Evolutionary conservation across 1,140 invertebrate species (phyloP).

Genomic region (Zaprionus kolodkinae): DNA sequence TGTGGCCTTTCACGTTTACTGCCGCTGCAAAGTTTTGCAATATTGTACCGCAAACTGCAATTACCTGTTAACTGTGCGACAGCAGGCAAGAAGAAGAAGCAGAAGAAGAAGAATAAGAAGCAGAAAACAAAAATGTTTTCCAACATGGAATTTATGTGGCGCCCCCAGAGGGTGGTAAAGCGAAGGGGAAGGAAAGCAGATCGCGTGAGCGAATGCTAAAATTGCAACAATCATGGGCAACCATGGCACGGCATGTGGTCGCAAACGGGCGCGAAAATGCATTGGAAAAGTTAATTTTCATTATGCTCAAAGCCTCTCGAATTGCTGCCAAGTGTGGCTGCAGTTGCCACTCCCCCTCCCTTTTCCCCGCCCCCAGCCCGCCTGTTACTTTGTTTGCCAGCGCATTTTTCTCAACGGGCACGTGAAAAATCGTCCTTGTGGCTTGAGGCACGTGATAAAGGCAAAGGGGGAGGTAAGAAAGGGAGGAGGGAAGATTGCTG

Average conservation of each 20-base stretch:
- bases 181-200: slow-evolving; percentile 24
- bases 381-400: slow-evolving; percentile 33
- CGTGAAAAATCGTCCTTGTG: slow-evolving; percentile 53
- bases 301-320: slow-evolving; percentile 57
- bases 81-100: slow-evolving; percentile 24
- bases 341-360: background rate
- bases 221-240: slow-evolving; percentile 38
- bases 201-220: slow-evolving; percentile 44
- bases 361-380: background rate
- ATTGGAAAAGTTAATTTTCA: slow-evolving; percentile 77
- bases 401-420: slow-evolving; percentile 29
- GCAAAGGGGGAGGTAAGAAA: background rate
- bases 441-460: slow-evolving; percentile 11
- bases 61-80: slow-evolving; percentile 58
- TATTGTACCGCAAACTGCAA: slow-evolving; percentile 68
- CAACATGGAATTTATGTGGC: slow-evolving; percentile 64
- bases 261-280: slow-evolving; percentile 39
- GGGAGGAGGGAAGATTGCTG: background rate
- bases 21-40: slow-evolving; percentile 43
- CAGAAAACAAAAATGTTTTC: slow-evolving; percentile 45
- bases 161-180: background rate
- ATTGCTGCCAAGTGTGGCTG: slow-evolving; percentile 16
- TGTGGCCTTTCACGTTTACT: slow-evolving; percentile 51
- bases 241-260: slow-evolving; percentile 9
- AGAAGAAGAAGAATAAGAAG: background rate